Conservation (phyloP, 2,888 invertebrate species). For the Belgica antarctica region DNA sequence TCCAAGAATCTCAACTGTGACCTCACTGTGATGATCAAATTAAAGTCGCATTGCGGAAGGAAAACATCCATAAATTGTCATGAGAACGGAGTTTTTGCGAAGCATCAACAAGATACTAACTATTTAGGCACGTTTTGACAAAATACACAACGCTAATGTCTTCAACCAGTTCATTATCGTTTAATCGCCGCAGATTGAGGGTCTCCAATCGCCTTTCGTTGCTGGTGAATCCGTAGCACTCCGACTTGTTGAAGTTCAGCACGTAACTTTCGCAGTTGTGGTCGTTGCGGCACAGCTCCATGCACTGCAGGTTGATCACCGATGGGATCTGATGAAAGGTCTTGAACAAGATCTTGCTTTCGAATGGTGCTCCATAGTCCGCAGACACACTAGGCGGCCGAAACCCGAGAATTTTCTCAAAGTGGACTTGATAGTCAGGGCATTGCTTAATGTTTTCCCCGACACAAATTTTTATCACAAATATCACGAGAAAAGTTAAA, state of each 20-base stretch:
- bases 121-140: conserved; percentile 53
- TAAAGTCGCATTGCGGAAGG: neutral
- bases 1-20: neutral
- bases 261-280: conserved; percentile 53
- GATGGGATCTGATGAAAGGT: conserved; percentile 5
- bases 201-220: conserved; percentile 48
- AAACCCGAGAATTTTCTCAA: conserved; percentile 54
- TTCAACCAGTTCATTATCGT: conserved; percentile 50
- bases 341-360: conserved; percentile 7
- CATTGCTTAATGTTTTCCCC: conserved; percentile 47
- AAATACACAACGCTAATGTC: conserved; percentile 53
- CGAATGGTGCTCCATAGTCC: neutral
- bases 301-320: conserved; percentile 31
- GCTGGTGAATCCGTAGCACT: conserved; percentile 53
- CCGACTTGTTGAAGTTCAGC: conserved; percentile 51
- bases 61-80: neutral
- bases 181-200: conserved; percentile 49
- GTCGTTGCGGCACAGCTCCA: conserved; percentile 50
- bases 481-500: neutral
- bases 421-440: conserved; percentile 52
- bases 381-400: conserved; percentile 48
- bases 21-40: neutral
- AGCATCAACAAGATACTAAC: conserved; percentile 47
- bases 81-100: conserved; percentile 4
- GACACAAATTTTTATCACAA: neutral